Evolutionary conservation across 2,888 invertebrate genomes (phyloP), one percentile per base, ranked within the genome.

Genomic region (Hypomecis atomaria): DNA sequence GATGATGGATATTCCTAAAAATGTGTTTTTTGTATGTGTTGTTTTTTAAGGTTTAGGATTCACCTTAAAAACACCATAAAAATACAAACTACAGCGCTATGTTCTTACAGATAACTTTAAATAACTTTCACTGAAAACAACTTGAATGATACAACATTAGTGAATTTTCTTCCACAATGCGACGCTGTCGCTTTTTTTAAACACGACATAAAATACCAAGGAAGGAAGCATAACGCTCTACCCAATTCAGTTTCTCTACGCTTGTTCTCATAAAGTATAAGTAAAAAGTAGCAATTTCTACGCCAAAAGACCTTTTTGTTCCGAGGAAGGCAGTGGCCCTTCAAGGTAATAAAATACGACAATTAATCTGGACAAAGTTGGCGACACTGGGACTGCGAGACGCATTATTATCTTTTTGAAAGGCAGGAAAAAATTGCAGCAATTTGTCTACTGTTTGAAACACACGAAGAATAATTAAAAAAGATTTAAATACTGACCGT

Each of bases 331-430:
- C 72, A 76, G 64, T 62, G 71, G 71, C 64, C 70, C 69, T 70
- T 70, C 58, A 71, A 70, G 52, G 68, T 79, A 81, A 82, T 77
- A 76, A 79, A 84, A 85, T 77, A 78, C 74, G 73, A 75, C 76
- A 78, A 85, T 84, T 81, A 82, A 83, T 84, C 77, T 79, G 69
- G 74, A 71, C 77, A 69, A 78, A 83, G 74, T 79, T 79, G 74
- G 76, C 71, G 80, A 81, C 82, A 78, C 67, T 73, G 59, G 36
- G 56, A 45, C 65, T 60, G 59, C 47, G 73, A 71, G 75, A 78
- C 73, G 78, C 68, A 81, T 82, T 78, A 78, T 82, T 78, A 79
- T 78, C 74, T 74, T 76, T 78, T 82, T 77, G 75, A 71, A 74
- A 74, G 73, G 74, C 70, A 60, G 66, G 67, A 71, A 77, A 75